Conservation (phyloP, 2,888 invertebrate species). For the Shargacucullia verbasci region DNA sequence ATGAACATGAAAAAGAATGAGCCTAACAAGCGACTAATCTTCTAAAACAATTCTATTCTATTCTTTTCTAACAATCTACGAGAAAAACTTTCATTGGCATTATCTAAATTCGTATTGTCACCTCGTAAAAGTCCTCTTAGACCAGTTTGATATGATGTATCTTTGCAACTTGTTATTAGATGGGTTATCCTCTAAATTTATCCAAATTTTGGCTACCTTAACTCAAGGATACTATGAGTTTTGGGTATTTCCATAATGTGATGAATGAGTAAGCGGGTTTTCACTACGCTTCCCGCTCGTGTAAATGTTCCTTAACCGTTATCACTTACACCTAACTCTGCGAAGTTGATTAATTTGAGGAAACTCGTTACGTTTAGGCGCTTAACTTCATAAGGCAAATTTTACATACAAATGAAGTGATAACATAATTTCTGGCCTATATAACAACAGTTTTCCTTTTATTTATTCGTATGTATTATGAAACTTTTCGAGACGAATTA, state of each 20-base stretch:
- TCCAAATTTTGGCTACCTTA: conserved; percentile 29
- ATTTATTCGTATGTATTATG: conserved; percentile 3
- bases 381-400: conserved; percentile 34
- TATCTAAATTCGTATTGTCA: conserved; percentile 42
- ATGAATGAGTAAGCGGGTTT: conserved; percentile 40
- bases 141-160: conserved; percentile 20
- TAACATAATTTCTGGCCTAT: conserved; percentile 17
- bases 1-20: too few species aligned
- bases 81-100: too few species aligned
- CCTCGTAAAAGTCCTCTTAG: conserved; percentile 42
- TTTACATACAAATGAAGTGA: conserved; percentile 41
- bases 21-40: too few species aligned
- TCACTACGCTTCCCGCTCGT: conserved; percentile 25
- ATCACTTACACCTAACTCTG: conserved; percentile 38
- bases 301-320: conserved; percentile 41
- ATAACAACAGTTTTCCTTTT: conserved; percentile 12
- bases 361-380: conserved; percentile 37
- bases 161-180: conserved; percentile 26
- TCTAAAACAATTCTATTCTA: too few species aligned
- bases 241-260: conserved; percentile 21
- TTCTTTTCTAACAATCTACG: too few species aligned
- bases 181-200: conserved; percentile 28
- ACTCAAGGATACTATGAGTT: conserved; percentile 19
- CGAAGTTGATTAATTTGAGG: conserved; percentile 48
- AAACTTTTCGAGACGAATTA: too few species aligned